These are phyloP conservation scores for Eupithecia pulchellata DNA, from an alignment of 2,888 invertebrate genomes.

Conservation along the genomic window DNA sequence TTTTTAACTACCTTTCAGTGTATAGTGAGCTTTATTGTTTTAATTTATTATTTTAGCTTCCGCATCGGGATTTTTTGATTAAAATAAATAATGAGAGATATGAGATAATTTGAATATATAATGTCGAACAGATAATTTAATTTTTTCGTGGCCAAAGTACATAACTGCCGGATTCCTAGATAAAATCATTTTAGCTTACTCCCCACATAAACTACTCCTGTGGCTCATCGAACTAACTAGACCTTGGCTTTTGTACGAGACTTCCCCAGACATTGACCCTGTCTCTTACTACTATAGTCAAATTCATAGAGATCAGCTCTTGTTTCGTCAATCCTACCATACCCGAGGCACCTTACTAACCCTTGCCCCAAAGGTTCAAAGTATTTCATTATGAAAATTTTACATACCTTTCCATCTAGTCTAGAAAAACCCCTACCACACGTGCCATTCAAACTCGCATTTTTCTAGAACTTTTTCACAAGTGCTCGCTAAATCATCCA, in stretches of 20 bases:
- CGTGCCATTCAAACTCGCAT: conserved; percentile 2
- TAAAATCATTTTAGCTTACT: no score
- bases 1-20: neutral
- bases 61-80: neutral
- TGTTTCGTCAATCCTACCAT: neutral
- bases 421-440: neutral
- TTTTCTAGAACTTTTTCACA: conserved; percentile 24
- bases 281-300: no score
- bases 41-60: neutral
- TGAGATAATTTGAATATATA: no score
- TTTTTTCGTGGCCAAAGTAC: no score
- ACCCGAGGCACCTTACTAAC: neutral
- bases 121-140: no score
- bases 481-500: conserved; percentile 51
- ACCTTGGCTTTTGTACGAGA: no score
- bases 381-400: neutral
- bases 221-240: no score
- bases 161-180: no score
- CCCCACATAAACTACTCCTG: no score
- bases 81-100: no score
- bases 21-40: neutral
- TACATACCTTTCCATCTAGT: neutral
- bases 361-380: neutral
- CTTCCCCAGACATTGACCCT: no score
- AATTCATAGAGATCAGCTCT: no score